These are phyloP conservation scores for Andricus quercusramuli DNA, from an alignment of 2,888 invertebrate genomes.

Conservation along the genomic window DNA sequence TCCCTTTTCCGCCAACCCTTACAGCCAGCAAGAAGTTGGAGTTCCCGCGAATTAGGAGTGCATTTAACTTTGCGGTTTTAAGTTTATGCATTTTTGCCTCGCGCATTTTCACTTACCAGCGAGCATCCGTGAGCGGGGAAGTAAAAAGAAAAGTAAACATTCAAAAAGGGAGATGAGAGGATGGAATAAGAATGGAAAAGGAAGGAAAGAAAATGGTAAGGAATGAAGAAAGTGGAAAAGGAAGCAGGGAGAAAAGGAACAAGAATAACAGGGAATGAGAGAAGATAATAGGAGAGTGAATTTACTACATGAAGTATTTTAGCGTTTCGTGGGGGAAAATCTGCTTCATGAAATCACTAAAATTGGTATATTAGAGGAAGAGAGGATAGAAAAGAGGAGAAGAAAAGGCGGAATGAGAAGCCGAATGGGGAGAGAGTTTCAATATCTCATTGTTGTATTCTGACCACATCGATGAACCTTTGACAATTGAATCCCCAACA, in stretches of 20 bases:
- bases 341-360: no score
- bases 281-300: not conserved
- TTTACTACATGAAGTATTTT: no score
- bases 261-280: not conserved
- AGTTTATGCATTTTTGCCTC: slow-evolving; percentile 61
- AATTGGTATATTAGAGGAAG: no score
- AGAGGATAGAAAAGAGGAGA: no score
- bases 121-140: slow-evolving; percentile 48
- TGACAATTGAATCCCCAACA: no score
- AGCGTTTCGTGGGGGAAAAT: no score
- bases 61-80: slow-evolving; percentile 64
- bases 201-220: not conserved
- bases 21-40: slow-evolving; percentile 50
- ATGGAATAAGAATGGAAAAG: not conserved
- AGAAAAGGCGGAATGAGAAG: no score
- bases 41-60: slow-evolving; percentile 62
- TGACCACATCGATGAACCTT: no score
- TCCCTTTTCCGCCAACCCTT: not conserved
- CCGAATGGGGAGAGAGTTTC: no score
- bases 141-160: not conserved
- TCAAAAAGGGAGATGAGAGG: not conserved
- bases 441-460: no score
- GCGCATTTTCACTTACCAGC: slow-evolving; percentile 47
- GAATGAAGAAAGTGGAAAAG: not conserved
- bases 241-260: not conserved